Conservation (phyloP, 1,140 invertebrate genomes). For the Trypoxylus dichotomus region DNA sequence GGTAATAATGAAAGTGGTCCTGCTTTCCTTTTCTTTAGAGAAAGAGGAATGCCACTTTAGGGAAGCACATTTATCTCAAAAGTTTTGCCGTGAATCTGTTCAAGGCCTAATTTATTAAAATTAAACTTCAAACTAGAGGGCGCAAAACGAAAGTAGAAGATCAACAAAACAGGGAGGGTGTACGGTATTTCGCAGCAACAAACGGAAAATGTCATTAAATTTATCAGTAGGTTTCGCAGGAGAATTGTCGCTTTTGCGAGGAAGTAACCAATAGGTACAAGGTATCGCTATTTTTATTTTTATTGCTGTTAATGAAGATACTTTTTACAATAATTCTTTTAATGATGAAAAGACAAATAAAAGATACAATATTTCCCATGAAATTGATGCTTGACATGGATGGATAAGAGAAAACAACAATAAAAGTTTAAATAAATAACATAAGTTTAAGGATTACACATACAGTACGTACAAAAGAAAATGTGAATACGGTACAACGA, state of each 20-base stretch:
- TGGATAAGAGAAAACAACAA: too few relatives aligned
- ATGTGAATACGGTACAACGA: too few relatives aligned
- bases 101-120: slow-evolving; percentile 18
- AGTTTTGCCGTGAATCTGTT: slow-evolving; percentile 18
- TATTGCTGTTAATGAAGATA: too few relatives aligned
- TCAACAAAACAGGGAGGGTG: slow-evolving; percentile 5
- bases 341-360: too few relatives aligned
- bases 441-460: too few relatives aligned
- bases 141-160: not conserved
- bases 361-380: too few relatives aligned
- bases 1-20: slow-evolving; percentile 1
- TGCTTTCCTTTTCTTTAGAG: not conserved
- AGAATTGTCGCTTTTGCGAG: not conserved
- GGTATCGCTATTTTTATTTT: too few relatives aligned
- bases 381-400: too few relatives aligned
- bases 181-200: not conserved
- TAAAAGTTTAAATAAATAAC: too few relatives aligned
- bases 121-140: slow-evolving; percentile 14
- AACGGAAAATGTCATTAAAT: slow-evolving; percentile 15
- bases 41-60: not conserved
- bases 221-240: not conserved
- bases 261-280: not conserved
- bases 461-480: too few relatives aligned
- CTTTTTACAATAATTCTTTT: too few relatives aligned
- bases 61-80: slow-evolving; percentile 17